Percentiles rank a stretch among this genome's conserved stretches.
phyloP scores from a whole-genome alignment of 2,113 vertebrate genomes.

The Spea bombifrons region DNA sequence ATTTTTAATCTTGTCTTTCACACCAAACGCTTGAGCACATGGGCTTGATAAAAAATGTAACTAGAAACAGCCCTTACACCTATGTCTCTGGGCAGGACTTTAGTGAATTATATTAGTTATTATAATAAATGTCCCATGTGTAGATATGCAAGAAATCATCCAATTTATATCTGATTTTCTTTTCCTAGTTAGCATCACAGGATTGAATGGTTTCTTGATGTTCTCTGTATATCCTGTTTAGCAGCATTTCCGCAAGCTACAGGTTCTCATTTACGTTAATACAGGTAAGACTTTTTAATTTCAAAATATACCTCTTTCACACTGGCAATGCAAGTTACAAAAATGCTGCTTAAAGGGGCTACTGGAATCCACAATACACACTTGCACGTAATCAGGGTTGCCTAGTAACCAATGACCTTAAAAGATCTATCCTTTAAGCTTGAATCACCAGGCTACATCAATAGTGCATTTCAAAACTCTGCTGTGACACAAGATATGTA shows the following conservation, averaged over 20 bases:
- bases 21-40: too few relatives aligned
- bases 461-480: slow-evolving; percentile 28
- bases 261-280: not conserved
- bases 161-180: too few relatives aligned
- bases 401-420: slow-evolving; percentile 44
- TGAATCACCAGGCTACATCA: slow-evolving; percentile 32
- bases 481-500: slow-evolving; percentile 21
- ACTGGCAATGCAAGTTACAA: slow-evolving; percentile 2
- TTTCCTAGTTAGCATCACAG: too few relatives aligned
- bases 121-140: too few relatives aligned
- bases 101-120: too few relatives aligned
- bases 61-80: too few relatives aligned
- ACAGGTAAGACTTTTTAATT: not conserved
- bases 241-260: not conserved
- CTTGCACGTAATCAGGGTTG: slow-evolving; percentile 27
- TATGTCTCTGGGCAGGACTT: too few relatives aligned
- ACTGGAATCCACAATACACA: slow-evolving; percentile 23
- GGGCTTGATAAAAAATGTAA: too few relatives aligned
- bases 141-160: too few relatives aligned
- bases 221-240: not conserved
- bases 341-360: slow-evolving; percentile 25
- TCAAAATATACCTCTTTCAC: not conserved
- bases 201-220: too few relatives aligned
- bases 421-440: slow-evolving; percentile 45
- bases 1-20: too few relatives aligned